phyloP scores from a whole-genome alignment of 2,888 invertebrate species.

The Vesta saturnalis region DNA sequence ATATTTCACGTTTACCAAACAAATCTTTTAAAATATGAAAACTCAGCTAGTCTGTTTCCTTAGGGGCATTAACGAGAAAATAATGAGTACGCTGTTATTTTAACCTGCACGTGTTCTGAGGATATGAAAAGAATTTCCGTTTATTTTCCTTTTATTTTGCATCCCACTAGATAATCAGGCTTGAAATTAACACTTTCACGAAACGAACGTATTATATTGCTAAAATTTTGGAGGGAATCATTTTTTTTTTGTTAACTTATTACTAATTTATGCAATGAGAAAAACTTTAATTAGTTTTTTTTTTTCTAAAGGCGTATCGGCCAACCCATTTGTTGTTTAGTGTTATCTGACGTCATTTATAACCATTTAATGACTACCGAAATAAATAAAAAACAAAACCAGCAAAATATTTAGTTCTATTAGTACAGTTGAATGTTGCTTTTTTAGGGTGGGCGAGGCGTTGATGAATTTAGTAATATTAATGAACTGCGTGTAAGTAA shows the following conservation, averaged over 20 bases:
- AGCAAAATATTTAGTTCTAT: neutral
- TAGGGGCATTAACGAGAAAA: slow-evolving; percentile 36
- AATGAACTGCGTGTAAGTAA: slow-evolving; percentile 13
- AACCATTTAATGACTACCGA: slow-evolving; percentile 17
- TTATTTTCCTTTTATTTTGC: slow-evolving; percentile 3
- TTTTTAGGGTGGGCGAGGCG: neutral
- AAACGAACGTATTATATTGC: neutral
- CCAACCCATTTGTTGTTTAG: slow-evolving; percentile 19
- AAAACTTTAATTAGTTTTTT: slow-evolving; percentile 21
- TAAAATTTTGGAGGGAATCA: too few relatives aligned
- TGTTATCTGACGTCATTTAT: slow-evolving; percentile 15
- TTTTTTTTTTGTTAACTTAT: too few relatives aligned
- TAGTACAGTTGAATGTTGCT: neutral
- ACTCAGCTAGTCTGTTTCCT: slow-evolving; percentile 30
- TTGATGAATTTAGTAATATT: slow-evolving; percentile 8
- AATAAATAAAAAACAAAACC: neutral
- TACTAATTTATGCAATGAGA: neutral
- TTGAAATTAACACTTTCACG: neutral
- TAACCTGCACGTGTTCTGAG: slow-evolving; percentile 33
- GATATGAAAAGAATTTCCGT: slow-evolving; percentile 16
- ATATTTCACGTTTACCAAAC: slow-evolving; percentile 46
- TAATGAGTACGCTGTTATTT: slow-evolving; percentile 41
- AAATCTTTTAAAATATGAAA: slow-evolving; percentile 41
- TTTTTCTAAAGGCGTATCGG: slow-evolving; percentile 14
- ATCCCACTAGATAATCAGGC: neutral